A percentile compares a stretch with the other conserved stretches of the same genome.
Conservation (phyloP, 92 coral and sea anemone genomes). For the Muricea muricata region DNA sequence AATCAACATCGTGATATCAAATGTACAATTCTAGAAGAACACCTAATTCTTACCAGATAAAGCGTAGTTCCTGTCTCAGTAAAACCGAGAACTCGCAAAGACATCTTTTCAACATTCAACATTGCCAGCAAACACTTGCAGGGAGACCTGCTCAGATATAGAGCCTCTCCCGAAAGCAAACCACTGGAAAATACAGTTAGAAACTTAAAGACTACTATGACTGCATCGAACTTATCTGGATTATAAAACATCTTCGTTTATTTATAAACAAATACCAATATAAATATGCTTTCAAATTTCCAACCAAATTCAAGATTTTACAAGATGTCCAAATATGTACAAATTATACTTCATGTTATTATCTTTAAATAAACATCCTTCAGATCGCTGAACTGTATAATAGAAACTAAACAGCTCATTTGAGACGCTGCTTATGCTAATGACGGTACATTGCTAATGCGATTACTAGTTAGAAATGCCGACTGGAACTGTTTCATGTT, state of each 20-base stretch:
- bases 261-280: background rate
- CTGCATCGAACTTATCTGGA: constrained; percentile 33
- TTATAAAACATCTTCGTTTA: constrained; percentile 15
- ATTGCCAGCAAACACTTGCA: constrained; percentile 7
- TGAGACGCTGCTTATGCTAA: too few species aligned
- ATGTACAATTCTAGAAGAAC: background rate
- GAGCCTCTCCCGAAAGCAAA: constrained; percentile 19
- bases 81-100: constrained; percentile 6
- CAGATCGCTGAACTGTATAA: too few species aligned
- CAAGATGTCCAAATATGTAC: background rate
- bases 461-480: too few species aligned
- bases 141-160: constrained; percentile 22
- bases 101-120: constrained; percentile 25
- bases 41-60: constrained; percentile 24
- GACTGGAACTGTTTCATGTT: too few species aligned
- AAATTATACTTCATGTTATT: background rate
- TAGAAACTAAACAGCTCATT: too few species aligned
- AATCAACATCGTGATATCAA: background rate
- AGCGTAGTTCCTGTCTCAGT: constrained; percentile 4
- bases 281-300: background rate
- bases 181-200: constrained; percentile 26
- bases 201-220: constrained; percentile 10
- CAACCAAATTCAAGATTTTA: background rate
- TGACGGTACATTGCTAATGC: too few species aligned
- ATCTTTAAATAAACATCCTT: too few species aligned